These are phyloP conservation scores for Sylvicola fuscatus DNA, from an alignment of 2,888 invertebrate species.

Conservation along the genomic window DNA sequence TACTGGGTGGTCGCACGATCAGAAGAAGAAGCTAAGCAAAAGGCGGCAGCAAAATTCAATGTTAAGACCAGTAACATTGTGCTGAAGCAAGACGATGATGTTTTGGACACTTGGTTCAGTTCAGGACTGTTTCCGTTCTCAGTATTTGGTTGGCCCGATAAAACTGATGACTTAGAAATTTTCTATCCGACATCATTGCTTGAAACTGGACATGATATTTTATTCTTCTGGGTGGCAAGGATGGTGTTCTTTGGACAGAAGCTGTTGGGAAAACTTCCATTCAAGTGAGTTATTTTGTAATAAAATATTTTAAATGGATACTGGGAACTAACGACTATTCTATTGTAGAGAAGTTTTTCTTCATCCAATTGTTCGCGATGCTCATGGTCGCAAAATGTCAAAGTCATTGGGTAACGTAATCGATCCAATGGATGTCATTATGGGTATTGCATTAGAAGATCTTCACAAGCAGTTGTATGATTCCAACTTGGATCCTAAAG, in stretches of 20 bases:
- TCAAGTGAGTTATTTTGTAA: too few relatives aligned
- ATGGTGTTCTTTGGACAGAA: conserved; percentile 97
- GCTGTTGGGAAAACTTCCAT: conserved; percentile 78
- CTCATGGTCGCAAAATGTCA: conserved; percentile 97
- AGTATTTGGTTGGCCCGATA: conserved; percentile 91
- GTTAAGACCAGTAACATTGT: conserved; percentile 31
- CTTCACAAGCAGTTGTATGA: conserved; percentile 50
- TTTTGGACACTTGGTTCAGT: conserved; percentile 98
- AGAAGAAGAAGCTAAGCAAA: conserved; percentile 51
- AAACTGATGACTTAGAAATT: conserved; percentile 43
- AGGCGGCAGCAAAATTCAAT: conserved; percentile 53
- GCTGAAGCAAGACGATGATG: conserved; percentile 75
- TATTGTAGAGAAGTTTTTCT: conserved; percentile 57
- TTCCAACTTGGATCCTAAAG: conserved; percentile 72
- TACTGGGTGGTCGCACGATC: conserved; percentile 63
- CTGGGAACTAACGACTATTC: not conserved
- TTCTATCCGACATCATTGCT: conserved; percentile 85
- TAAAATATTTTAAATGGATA: too few relatives aligned
- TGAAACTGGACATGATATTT: conserved; percentile 94
- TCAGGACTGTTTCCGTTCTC: conserved; percentile 93
- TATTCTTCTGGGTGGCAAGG: conserved; percentile 99
- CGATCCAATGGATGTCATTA: conserved; percentile 90
- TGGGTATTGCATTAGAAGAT: conserved; percentile 62
- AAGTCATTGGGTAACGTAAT: conserved; percentile 97
- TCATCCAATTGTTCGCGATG: conserved; percentile 94